Evolutionary conservation across 2,888 invertebrate genomes (phyloP), one percentile per base, ranked within the genome.

Genomic region (Eristalis pertinax): DNA sequence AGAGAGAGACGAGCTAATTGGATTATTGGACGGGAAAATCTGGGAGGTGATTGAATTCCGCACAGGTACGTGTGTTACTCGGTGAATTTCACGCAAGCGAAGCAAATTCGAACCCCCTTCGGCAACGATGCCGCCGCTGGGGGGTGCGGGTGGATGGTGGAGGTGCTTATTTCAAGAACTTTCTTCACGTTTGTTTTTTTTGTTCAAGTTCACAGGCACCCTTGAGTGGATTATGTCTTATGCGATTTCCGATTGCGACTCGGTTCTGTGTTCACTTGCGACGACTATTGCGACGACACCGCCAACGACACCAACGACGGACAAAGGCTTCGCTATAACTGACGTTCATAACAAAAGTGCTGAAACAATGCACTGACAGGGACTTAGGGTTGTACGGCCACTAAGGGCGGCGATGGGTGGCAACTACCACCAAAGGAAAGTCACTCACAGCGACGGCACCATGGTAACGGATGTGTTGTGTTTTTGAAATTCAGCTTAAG

Each of bases 391-490:
- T 60, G 60, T 22, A 64, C 15, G 38, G n/a, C 43, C 38, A 38
- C 29, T 67, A 68, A 70, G 84, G 87, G 84, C 76, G 76, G 75
- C 38, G 32, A 10, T 32, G 72, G n/a, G 68, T 4, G 35, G 19
- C 32, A 38, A 35, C 68, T 41, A 22, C 41, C 67, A 32, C 32
- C 43, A 38, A 72, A 56, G 86, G 86, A 83, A 43, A 29, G 38
- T 62, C 29, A 62, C 11, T 32, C 15, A 15, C 56, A 38, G 38
- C n/a, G 65, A 43, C 63, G 74, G 35, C 50, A 69, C 56, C 84
- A 87, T 87, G 80, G 79, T 41, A 83, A 86, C 88, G 75, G 64
- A 82, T 86, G 79, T 86, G 85, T 85, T 86, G 75, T 86, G 84
- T 85, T 76, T 75, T 84, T 73, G 73, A 67, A 76, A 65, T 72